Base-by-base conservation (phyloP, 2,797 vertebrate species). In the Falco columbarius region DNA sequence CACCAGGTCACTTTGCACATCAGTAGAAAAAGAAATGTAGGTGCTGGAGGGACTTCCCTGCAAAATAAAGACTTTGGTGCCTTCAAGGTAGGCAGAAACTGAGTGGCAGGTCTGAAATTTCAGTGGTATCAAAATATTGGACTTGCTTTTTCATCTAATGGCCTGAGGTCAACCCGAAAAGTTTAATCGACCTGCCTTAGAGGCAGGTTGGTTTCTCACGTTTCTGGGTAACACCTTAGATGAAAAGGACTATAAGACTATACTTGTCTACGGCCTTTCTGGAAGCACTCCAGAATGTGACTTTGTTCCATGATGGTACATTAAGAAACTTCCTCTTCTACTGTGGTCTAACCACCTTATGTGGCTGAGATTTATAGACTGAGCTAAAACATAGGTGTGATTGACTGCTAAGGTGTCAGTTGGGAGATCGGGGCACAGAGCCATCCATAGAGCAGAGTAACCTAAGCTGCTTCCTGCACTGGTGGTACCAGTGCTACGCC, bases 361-460 rank as follows among this genome's bases (percentile, higher is more conserved):
- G 0, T 75, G 66, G 12, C 47, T 72, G 77, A 83, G 70, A 85
- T 85, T 68, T 86, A 21, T 14, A 63, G 66, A 7, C 24, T 38
- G 58, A 83, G 36, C 13, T 59, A 20, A 70, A 81, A 72, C 11
- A 38, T 2, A 22, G 24, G 46, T 56, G 65, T 38, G 36, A 10
- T 38, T 89, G 73, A 26, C n/a, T 61, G 27, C 52, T 63, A 66
- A 47, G 49, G 16, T 47, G 42, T 22, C 73, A 51, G 27, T 46
- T 76, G 0, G 0, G 46, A 76, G 71, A 17, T 0, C 15, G 20
- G 16, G 46, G 7, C 42, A 82, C 42, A 34, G 70, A 56, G 27
- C 8, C 13, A 20, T 15, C 38, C 23, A 3, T 20, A 55, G 30
- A 5, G 38, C 59, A 58, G 22, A 68, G 27, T 6, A 68, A 12